Evolutionary conservation across 2,888 invertebrate species (phyloP).

Genomic region (Philaethria dido): DNA sequence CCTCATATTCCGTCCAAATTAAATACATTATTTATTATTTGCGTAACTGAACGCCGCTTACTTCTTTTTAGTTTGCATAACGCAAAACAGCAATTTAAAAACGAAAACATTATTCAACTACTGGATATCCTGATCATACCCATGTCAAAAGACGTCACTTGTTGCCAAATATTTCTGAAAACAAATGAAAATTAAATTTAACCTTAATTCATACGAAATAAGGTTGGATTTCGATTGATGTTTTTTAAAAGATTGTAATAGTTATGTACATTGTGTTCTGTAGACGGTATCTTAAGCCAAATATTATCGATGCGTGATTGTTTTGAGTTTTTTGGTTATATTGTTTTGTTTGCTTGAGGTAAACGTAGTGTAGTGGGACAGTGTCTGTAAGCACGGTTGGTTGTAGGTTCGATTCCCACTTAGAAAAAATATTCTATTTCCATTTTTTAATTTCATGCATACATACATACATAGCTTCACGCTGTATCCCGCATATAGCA

Average conservation of each 20-base stretch:
- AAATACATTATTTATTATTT: too few species aligned
- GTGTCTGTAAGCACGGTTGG: too few species aligned
- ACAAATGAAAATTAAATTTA: background rate
- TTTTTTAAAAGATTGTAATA: slow-evolving; percentile 13
- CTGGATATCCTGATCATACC: background rate
- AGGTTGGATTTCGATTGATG: background rate
- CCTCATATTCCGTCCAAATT: too few species aligned
- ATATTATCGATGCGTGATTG: slow-evolving; percentile 42
- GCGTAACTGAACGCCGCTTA: background rate
- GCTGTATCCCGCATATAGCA: too few species aligned
- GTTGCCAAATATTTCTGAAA: background rate
- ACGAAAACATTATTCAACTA: slow-evolving; percentile 1
- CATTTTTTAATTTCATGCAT: too few species aligned
- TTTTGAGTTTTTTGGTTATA: background rate
- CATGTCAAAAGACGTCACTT: slow-evolving; percentile 10
- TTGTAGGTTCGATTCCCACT: too few species aligned
- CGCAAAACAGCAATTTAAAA: background rate
- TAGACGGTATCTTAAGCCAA: slow-evolving; percentile 41
- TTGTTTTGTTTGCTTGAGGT: background rate
- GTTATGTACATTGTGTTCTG: slow-evolving; percentile 42
- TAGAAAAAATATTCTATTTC: too few species aligned
- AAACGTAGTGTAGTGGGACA: background rate
- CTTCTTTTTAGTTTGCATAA: background rate
- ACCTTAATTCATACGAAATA: background rate
- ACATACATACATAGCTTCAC: too few species aligned